Evolutionary conservation across 2,797 vertebrate species (phyloP), one percentile per base, ranked within the genome.

Genomic region (Clarias platycephalus): DNA sequence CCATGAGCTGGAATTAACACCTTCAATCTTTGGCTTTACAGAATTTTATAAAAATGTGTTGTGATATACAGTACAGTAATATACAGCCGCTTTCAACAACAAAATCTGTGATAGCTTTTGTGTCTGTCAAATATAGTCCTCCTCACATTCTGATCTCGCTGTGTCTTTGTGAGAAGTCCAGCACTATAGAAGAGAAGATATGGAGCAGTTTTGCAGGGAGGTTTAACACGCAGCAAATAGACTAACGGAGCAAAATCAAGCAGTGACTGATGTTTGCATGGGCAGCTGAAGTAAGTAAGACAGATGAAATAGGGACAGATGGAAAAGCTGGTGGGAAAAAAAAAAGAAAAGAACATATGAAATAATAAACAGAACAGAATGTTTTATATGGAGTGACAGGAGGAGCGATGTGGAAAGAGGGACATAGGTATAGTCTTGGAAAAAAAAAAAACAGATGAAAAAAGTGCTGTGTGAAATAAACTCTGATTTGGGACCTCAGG

Each of bases 81-180:
- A 86, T 49, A 83, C 72, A 86, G 83, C 72, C 86, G 87, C 75
- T 84, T 84, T 77, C 77, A 64, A 74, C 76, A 64, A 77, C 60
- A 80, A 71, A 84, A 77, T 83, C 62, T 22, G 67, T 83, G 70
- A 78, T 64, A 55, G 83, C 70, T 55, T 88, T 80, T 85, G 81
- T 75, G 66, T 86, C 78, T 85, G 85, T 84, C 85, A 88, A 81
- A 83, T 68, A 80, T 82, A 13, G 34, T 72, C 16, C 55, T 75
- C 82, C 78, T 84, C 83, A 84, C 72, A 75, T 83, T 81, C 55
- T 13, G 26, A 85, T 89, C 85, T 81, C 80, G 86, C 83, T 31
- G 53, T 82, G n/a, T 53, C 74, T 49, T 68, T 55, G 34, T 62
- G 13, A 71, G 37, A 79, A 26, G 15, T 63, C 26, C 26, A 53